Evolutionary conservation across 2,797 vertebrate species (phyloP).

Genomic region (Centroberyx gerrardi): DNA sequence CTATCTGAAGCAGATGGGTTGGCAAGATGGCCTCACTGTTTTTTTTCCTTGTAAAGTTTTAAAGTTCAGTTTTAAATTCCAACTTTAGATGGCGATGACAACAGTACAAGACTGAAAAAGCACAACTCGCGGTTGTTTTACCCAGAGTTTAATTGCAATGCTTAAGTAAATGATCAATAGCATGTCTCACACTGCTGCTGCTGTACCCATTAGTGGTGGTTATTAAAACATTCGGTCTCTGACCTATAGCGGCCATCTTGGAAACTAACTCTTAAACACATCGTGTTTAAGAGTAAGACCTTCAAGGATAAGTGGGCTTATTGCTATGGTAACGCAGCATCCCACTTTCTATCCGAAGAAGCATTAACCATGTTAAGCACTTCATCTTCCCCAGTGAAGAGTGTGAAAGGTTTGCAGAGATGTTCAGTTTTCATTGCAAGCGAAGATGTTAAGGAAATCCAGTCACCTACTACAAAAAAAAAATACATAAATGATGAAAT

Average conservation of each 20-base stretch:
- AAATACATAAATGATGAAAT: not conserved
- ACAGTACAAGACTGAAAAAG: not conserved
- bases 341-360: not conserved
- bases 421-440: not conserved
- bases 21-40: no score
- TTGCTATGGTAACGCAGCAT: constrained; percentile 39
- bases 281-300: constrained; percentile 52
- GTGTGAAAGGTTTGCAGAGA: not conserved
- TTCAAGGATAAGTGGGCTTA: constrained; percentile 9
- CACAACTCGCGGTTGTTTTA: not conserved
- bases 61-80: not conserved
- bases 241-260: constrained; percentile 28
- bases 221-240: not conserved
- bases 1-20: no score
- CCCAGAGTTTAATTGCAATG: not conserved
- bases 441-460: not conserved
- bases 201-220: constrained; percentile 30
- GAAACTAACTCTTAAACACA: constrained; percentile 1
- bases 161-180: constrained; percentile 29
- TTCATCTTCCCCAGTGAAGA: not conserved
- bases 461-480: not conserved
- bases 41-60: no score
- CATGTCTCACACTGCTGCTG: constrained; percentile 6
- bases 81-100: not conserved
- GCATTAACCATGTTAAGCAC: not conserved